Percentiles rank a stretch among this genome's conserved stretches.
These are phyloP conservation scores for Perccottus glenii DNA, from an alignment of 2,113 vertebrate species.

Conservation along the genomic window DNA sequence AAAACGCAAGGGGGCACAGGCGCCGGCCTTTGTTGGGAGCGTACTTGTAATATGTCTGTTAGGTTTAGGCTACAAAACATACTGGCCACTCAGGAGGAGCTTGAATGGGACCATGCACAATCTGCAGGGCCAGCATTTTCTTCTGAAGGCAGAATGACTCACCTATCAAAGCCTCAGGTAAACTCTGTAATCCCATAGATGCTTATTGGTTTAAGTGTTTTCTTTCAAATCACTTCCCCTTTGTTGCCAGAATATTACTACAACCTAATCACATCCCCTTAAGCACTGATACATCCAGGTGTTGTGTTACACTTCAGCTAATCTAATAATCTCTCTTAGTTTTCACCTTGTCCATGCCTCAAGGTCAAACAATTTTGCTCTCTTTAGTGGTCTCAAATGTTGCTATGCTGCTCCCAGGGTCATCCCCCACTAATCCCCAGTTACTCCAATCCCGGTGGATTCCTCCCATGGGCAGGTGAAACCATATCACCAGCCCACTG, in stretches of 20 bases:
- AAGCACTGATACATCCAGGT: slow-evolving; percentile 57
- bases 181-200: slow-evolving; percentile 21
- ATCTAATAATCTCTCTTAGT: slow-evolving; percentile 83
- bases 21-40: slow-evolving; percentile 70
- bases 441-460: slow-evolving; percentile 84
- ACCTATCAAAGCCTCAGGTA: slow-evolving; percentile 29
- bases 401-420: slow-evolving; percentile 84
- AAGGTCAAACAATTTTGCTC: slow-evolving; percentile 85
- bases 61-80: slow-evolving; percentile 66
- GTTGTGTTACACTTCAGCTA: slow-evolving; percentile 76
- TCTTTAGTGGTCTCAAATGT: slow-evolving; percentile 95
- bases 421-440: slow-evolving; percentile 91
- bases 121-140: slow-evolving; percentile 48
- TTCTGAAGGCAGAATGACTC: slow-evolving; percentile 64
- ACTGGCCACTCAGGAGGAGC: slow-evolving; percentile 61
- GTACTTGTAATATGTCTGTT: slow-evolving; percentile 73
- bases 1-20: slow-evolving; percentile 57
- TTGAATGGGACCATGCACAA: slow-evolving; percentile 69
- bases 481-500: slow-evolving; percentile 83
- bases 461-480: slow-evolving; percentile 88
- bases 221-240: slow-evolving; percentile 5
- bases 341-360: slow-evolving; percentile 82
- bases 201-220: slow-evolving; percentile 4
- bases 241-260: slow-evolving; percentile 25
- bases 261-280: slow-evolving; percentile 30